Evolutionary conservation across 1,140 invertebrate genomes (phyloP).

Genomic region (Phthorimaea operculella): DNA sequence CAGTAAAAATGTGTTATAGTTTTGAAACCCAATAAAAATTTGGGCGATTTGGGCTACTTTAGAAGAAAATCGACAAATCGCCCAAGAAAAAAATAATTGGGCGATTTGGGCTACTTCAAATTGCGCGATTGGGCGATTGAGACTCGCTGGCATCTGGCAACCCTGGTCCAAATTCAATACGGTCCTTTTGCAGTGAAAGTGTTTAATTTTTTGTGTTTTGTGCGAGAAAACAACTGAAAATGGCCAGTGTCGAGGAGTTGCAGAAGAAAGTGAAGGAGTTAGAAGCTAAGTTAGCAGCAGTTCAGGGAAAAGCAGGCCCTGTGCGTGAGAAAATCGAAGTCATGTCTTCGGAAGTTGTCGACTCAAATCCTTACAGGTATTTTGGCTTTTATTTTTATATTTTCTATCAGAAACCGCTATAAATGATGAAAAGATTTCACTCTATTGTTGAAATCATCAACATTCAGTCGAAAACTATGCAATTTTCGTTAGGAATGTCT

Average conservation of each 20-base stretch:
- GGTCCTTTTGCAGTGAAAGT: conserved; percentile 1
- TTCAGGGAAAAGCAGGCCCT: conserved; percentile 48
- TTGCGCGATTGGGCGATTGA: too few species aligned
- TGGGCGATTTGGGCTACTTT: too few species aligned
- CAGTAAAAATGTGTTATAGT: too few species aligned
- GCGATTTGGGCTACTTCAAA: too few species aligned
- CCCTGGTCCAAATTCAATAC: not conserved
- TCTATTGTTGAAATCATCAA: too few species aligned
- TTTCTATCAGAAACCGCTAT: conserved; percentile 7
- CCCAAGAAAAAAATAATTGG: too few species aligned
- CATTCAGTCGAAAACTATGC: too few species aligned
- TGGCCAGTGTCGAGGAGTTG: conserved; percentile 60
- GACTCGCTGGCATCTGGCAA: too few species aligned
- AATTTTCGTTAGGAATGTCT: too few species aligned
- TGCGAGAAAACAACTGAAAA: conserved; percentile 29
- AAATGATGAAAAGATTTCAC: too few species aligned
- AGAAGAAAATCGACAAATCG: too few species aligned
- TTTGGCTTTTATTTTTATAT: conserved; percentile 16
- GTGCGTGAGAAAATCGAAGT: conserved; percentile 67
- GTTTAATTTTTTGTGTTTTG: not conserved
- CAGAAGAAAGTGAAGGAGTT: conserved; percentile 67
- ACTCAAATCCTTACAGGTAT: conserved; percentile 98
- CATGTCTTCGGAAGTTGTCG: conserved; percentile 80
- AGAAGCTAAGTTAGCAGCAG: conserved; percentile 67
- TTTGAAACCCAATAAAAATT: too few species aligned